These are phyloP conservation scores for Schrankia costaestrigalis DNA, from an alignment of 2,888 invertebrate genomes.

Conservation along the genomic window DNA sequence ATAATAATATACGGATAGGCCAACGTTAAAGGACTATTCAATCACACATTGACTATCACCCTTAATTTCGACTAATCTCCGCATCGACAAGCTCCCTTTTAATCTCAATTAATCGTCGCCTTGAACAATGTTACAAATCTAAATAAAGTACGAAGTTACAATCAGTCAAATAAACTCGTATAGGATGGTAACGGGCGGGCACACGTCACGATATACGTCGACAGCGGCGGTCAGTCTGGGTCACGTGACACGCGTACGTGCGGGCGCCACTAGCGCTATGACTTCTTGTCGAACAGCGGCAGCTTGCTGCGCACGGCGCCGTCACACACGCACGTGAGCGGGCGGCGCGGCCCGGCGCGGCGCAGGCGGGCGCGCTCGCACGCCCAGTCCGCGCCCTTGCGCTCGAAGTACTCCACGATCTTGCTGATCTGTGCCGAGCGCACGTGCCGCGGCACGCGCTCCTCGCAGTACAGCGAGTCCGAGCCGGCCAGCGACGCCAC, in stretches of 20 bases:
- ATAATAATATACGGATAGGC: conserved; percentile 35
- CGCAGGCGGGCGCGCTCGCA: conserved; percentile 49
- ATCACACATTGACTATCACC: conserved; percentile 39
- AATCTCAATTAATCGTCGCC: conserved; percentile 29
- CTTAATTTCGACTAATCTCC: conserved; percentile 30
- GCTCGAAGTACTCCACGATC: conserved; percentile 94
- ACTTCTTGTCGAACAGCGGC: conserved; percentile 88
- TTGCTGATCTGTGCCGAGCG: conserved; percentile 87
- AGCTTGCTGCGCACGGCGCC: conserved; percentile 93
- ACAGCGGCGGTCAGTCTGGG: neutral
- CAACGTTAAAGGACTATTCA: conserved; percentile 31
- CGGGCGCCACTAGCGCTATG: conserved; percentile 44
- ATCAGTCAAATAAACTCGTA: conserved; percentile 38
- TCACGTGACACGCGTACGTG: conserved; percentile 6
- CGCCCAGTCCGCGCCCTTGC: conserved; percentile 83
- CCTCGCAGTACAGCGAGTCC: conserved; percentile 86
- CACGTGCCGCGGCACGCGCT: conserved; percentile 80
- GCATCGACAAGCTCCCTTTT: conserved; percentile 34
- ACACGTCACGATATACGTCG: conserved; percentile 1
- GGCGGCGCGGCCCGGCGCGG: conserved; percentile 26
- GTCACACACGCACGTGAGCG: conserved; percentile 81
- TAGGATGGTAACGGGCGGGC: conserved; percentile 9
- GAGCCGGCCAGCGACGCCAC: conserved; percentile 90
- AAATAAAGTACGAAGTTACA: conserved; percentile 42
- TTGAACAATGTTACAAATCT: conserved; percentile 16